Percentiles rank a stretch among this genome's conserved stretches.
These are phyloP conservation scores for Hyles vespertilio DNA, from an alignment of 1,140 invertebrate genomes.

Conservation along the genomic window DNA sequence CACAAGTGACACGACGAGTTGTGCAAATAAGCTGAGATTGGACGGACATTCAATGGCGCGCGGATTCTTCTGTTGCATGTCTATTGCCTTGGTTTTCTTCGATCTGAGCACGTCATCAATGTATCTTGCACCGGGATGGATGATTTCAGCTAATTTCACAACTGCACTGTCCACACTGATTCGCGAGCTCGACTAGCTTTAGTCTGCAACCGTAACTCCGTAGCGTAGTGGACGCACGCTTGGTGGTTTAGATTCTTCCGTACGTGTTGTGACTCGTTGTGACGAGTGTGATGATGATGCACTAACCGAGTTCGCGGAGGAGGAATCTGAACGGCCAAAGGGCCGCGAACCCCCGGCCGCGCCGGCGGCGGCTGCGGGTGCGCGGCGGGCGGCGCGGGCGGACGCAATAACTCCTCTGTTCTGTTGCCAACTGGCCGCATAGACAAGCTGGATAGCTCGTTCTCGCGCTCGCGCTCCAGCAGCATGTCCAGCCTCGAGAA, in stretches of 20 bases:
- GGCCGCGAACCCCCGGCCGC: too few relatives aligned
- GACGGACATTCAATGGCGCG: constrained; percentile 54
- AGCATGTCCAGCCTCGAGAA: constrained; percentile 98
- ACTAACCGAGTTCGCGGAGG: too few relatives aligned
- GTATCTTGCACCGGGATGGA: constrained; percentile 38
- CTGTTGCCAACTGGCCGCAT: constrained; percentile 80
- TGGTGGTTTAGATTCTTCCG: constrained; percentile 4
- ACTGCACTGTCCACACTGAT: constrained; percentile 39
- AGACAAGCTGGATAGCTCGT: constrained; percentile 98
- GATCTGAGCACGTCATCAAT: constrained; percentile 27
- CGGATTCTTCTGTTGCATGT: constrained; percentile 41
- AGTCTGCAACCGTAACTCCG: constrained; percentile 36
- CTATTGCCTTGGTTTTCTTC: constrained; percentile 18
- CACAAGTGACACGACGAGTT: constrained; percentile 26
- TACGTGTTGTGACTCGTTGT: background rate
- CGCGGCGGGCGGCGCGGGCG: background rate
- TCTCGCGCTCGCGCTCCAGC: constrained; percentile 96
- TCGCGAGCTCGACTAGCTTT: constrained; percentile 38
- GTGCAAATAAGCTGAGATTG: constrained; percentile 70
- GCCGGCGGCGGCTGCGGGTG: background rate
- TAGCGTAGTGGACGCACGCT: constrained; percentile 20
- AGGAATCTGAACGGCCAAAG: too few relatives aligned
- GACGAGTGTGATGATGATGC: too few relatives aligned
- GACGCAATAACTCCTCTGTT: constrained; percentile 43
- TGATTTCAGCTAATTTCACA: constrained; percentile 65